Percentiles rank a stretch among this genome's conserved stretches.
phyloP scores from a whole-genome alignment of 2,888 invertebrate genomes.

The Sipunculus nudus region DNA sequence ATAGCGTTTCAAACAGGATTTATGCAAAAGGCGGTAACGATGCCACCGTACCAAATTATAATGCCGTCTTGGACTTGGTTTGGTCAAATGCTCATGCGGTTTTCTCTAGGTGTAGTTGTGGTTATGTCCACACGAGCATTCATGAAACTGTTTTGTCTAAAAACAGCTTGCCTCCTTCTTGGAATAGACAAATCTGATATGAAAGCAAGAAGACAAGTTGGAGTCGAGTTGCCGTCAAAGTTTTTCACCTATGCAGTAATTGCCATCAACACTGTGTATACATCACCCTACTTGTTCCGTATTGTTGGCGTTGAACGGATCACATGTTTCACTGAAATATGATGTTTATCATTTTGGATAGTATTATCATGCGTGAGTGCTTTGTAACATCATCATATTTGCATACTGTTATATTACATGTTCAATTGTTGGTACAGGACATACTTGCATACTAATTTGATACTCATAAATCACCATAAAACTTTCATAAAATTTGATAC shows the following conservation, averaged over 20 bases:
- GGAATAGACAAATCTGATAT: constrained; percentile 76
- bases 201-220: constrained; percentile 67
- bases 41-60: constrained; percentile 80
- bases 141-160: constrained; percentile 77
- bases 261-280: constrained; percentile 80
- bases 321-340: constrained; percentile 40
- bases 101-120: constrained; percentile 81
- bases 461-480: no score
- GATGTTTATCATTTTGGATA: no score
- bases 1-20: constrained; percentile 81
- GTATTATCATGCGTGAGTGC: no score
- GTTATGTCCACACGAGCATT: constrained; percentile 75
- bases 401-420: no score
- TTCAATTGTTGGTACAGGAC: no score
- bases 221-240: constrained; percentile 83
- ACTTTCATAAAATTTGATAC: no score
- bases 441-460: no score
- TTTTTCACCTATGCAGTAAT: constrained; percentile 83
- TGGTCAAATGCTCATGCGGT: constrained; percentile 61
- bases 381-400: no score
- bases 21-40: constrained; percentile 66
- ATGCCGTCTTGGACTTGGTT: constrained; percentile 77
- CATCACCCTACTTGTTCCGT: constrained; percentile 81
- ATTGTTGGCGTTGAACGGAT: constrained; percentile 78
- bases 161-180: constrained; percentile 76